phyloP scores from a whole-genome alignment of 53 echinoderm and acorn worm species.

The Actinopyga echinites region DNA sequence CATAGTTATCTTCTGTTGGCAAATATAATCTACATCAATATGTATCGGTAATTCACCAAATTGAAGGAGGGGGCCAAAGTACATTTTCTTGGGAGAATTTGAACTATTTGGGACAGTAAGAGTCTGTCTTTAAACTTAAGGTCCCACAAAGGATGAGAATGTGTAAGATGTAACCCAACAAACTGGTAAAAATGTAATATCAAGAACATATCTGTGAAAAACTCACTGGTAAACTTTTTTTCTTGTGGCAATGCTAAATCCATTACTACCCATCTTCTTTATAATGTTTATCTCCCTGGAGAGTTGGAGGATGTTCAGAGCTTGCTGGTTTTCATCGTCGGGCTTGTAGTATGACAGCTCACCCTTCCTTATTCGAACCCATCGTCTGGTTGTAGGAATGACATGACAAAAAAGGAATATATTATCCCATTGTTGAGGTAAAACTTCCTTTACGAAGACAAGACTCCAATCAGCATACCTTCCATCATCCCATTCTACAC shows the following conservation, averaged over 20 bases:
- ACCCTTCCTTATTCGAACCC: slow-evolving; percentile 96
- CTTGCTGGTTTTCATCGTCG: slow-evolving; percentile 97
- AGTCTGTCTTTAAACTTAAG: no score
- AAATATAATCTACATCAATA: no score
- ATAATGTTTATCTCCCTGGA: slow-evolving; percentile 88
- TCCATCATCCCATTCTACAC: background rate
- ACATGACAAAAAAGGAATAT: background rate
- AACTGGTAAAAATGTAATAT: background rate
- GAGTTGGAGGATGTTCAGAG: slow-evolving; percentile 93
- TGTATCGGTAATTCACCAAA: no score
- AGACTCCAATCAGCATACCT: background rate
- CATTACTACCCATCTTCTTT: slow-evolving; percentile 89
- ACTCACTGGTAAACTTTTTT: slow-evolving; percentile 98
- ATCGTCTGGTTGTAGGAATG: slow-evolving; percentile 62
- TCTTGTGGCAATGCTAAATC: slow-evolving; percentile 91
- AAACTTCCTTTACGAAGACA: background rate
- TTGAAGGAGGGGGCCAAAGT: no score
- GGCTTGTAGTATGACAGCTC: slow-evolving; percentile 99
- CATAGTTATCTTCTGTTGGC: no score
- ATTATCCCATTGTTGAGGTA: background rate
- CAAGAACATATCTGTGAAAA: background rate
- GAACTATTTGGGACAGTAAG: no score
- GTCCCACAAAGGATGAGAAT: no score
- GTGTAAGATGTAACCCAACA: no score
- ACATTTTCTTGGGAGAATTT: no score